phyloP scores from a whole-genome alignment of 2,888 invertebrate species.

The Mantis religiosa region DNA sequence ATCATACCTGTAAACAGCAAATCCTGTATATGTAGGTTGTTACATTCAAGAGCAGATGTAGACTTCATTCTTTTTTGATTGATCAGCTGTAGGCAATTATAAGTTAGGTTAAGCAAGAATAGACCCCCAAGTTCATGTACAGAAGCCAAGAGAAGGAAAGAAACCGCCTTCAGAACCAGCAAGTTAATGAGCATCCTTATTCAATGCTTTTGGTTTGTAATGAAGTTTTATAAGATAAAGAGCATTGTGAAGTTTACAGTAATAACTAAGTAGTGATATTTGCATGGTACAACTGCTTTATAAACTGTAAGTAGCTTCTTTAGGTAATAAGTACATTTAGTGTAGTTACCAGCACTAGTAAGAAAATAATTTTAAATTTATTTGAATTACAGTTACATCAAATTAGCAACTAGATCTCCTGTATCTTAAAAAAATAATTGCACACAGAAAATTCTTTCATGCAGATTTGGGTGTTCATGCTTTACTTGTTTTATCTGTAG shows the following conservation, averaged over 20 bases:
- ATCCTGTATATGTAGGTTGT: not conserved
- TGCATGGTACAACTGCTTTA: not conserved
- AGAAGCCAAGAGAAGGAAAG: not conserved
- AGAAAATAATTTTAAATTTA: too few species aligned
- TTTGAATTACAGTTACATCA: too few species aligned
- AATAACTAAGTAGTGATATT: not conserved
- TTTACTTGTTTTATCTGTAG: too few species aligned
- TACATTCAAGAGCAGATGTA: not conserved
- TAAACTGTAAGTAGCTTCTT: not conserved
- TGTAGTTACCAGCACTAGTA: too few species aligned
- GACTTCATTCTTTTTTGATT: not conserved
- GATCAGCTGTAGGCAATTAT: not conserved
- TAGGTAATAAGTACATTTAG: not conserved
- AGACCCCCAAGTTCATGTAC: not conserved
- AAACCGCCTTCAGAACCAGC: not conserved
- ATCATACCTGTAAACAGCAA: too few species aligned
- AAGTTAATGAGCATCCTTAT: not conserved
- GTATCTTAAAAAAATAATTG: too few species aligned
- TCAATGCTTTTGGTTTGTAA: not conserved
- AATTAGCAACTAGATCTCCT: too few species aligned
- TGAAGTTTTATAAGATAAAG: not conserved
- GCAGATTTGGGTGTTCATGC: too few species aligned
- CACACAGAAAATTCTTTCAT: too few species aligned
- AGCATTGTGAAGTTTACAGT: not conserved
- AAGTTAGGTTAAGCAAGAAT: not conserved